These are phyloP conservation scores for Rynchops niger DNA, from an alignment of 2,113 vertebrate genomes.

Conservation along the genomic window DNA sequence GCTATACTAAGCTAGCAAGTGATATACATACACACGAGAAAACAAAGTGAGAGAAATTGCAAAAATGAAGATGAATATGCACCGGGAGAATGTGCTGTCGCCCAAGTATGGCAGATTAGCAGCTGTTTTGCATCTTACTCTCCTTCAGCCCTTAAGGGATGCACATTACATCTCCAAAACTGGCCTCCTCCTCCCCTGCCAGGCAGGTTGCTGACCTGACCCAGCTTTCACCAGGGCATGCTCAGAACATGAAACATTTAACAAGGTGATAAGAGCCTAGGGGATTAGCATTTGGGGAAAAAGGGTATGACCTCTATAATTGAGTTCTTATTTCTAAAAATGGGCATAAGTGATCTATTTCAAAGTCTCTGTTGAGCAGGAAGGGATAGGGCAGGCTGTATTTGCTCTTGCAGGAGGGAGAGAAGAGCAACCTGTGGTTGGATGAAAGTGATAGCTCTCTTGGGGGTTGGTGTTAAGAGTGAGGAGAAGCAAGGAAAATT, in stretches of 20 bases:
- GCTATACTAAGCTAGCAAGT: background rate
- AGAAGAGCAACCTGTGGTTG: background rate
- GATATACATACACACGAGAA: accelerated
- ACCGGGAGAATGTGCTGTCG: background rate
- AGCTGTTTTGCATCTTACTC: background rate
- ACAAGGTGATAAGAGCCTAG: background rate
- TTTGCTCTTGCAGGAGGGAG: background rate
- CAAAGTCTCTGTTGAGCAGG: background rate
- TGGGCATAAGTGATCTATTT: background rate
- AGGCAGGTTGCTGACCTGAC: background rate
- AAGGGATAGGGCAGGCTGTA: background rate
- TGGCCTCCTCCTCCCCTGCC: background rate
- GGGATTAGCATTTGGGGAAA: background rate
- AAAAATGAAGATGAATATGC: background rate
- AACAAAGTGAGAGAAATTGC: background rate
- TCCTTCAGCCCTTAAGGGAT: background rate
- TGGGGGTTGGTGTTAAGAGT: background rate
- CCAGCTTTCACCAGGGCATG: background rate
- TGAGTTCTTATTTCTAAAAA: conserved; percentile 21
- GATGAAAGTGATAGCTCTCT: background rate
- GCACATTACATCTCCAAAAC: background rate
- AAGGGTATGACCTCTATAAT: background rate
- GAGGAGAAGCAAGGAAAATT: background rate
- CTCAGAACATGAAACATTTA: conserved; percentile 5
- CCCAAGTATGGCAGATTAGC: background rate